Evolutionary conservation across 2,888 invertebrate genomes (phyloP).

Genomic region (Amphimallon solstitiale): DNA sequence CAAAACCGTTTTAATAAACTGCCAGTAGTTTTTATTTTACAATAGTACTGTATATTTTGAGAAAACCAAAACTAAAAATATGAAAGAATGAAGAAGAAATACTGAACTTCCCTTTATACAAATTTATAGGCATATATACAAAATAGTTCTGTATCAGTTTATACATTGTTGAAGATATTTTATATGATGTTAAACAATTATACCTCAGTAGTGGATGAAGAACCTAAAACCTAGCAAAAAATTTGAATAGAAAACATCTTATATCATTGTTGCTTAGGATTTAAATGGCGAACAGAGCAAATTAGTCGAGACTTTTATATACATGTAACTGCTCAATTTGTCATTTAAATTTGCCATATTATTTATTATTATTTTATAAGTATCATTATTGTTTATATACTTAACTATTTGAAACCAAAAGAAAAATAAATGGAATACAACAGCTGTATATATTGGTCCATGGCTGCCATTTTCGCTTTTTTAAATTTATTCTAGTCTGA

Average conservation of each 20-base stretch:
- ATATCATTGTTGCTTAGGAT: constrained; percentile 36
- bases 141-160: constrained; percentile 46
- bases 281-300: constrained; percentile 16
- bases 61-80: constrained; percentile 16
- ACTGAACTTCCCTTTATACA: constrained; percentile 27
- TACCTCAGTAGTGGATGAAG: constrained; percentile 48
- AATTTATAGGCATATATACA: constrained; percentile 38
- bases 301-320: constrained; percentile 17
- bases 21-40: constrained; percentile 47
- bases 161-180: constrained; percentile 52
- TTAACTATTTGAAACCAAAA: constrained; percentile 16
- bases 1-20: constrained; percentile 50
- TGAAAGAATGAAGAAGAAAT: constrained; percentile 10
- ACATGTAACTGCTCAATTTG: background rate
- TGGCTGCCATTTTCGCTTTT: constrained; percentile 46
- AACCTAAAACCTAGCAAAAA: constrained; percentile 15
- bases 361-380: constrained; percentile 2
- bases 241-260: constrained; percentile 37
- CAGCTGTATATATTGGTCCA: constrained; percentile 48
- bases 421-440: constrained; percentile 20
- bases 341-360: constrained; percentile 22
- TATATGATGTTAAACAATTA: constrained; percentile 52
- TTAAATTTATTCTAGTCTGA: constrained; percentile 51
- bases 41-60: constrained; percentile 42
- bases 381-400: constrained; percentile 9